A percentile compares a stretch with the other conserved stretches of the same genome.
Conservation (phyloP, 1,140 invertebrate genomes). For the Latrodectus geometricus region DNA sequence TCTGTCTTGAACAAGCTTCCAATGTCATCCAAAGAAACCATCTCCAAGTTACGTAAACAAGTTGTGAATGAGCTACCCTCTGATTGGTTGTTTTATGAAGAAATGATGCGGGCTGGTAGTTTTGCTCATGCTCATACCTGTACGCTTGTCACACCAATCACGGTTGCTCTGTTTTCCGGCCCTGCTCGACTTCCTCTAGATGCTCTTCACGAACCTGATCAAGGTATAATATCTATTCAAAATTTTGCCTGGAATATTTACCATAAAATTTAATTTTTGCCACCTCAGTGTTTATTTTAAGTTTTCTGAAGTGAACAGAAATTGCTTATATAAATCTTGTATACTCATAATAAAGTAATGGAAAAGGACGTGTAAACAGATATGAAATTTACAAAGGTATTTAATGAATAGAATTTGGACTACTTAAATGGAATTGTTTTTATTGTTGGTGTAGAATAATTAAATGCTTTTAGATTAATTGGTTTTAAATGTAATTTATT, state of each 20-base stretch:
- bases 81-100: slow-evolving; percentile 88
- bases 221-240: slow-evolving; percentile 66
- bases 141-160: slow-evolving; percentile 82
- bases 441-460: no score
- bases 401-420: no score
- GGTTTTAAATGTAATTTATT: no score
- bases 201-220: slow-evolving; percentile 72
- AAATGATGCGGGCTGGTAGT: slow-evolving; percentile 78
- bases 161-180: slow-evolving; percentile 83
- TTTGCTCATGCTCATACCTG: slow-evolving; percentile 79
- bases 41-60: slow-evolving; percentile 67
- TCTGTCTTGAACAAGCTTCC: slow-evolving; percentile 76
- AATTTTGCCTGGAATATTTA: background rate
- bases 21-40: slow-evolving; percentile 68
- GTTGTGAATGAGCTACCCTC: slow-evolving; percentile 74
- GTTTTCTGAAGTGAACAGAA: no score
- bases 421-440: no score
- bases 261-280: no score
- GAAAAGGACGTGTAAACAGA: no score
- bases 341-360: no score
- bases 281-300: no score
- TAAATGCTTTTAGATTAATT: no score
- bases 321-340: no score
- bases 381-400: no score
- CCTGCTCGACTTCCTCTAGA: slow-evolving; percentile 77